phyloP scores from a whole-genome alignment of 2,888 invertebrate genomes.

The Odontomyia ornata region DNA sequence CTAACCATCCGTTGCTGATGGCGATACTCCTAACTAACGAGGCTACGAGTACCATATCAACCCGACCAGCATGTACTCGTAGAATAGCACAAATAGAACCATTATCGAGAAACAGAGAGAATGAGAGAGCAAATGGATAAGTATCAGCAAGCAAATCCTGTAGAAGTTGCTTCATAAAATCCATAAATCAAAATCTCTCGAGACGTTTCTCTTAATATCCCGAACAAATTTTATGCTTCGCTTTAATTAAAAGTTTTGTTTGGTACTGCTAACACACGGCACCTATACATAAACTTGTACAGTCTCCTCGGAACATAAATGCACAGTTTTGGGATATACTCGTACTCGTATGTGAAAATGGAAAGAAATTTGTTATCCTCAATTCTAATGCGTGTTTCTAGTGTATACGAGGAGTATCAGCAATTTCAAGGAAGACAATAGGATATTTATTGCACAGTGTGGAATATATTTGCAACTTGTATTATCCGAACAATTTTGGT shows the following conservation, averaged over 20 bases:
- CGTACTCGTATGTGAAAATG: no score
- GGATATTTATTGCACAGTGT: no score
- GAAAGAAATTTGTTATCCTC: no score
- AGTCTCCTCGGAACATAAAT: no score
- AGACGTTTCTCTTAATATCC: slow-evolving; percentile 37
- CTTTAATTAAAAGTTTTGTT: slow-evolving; percentile 43
- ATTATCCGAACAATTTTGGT: no score
- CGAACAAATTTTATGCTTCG: slow-evolving; percentile 37
- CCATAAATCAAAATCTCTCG: slow-evolving; percentile 42
- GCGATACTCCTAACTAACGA: background rate
- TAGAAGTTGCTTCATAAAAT: slow-evolving; percentile 36
- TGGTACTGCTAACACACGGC: no score
- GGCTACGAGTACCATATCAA: background rate
- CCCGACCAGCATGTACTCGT: background rate
- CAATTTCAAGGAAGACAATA: no score
- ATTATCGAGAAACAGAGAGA: background rate
- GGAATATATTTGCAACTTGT: no score
- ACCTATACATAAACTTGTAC: no score
- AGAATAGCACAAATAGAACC: background rate
- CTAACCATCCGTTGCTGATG: background rate
- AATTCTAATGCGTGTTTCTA: no score
- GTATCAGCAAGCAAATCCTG: background rate
- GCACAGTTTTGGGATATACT: no score
- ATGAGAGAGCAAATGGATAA: background rate
- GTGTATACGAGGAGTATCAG: no score